Base-by-base conservation (phyloP, 2,888 invertebrate species). In the Cantharis rufa region DNA sequence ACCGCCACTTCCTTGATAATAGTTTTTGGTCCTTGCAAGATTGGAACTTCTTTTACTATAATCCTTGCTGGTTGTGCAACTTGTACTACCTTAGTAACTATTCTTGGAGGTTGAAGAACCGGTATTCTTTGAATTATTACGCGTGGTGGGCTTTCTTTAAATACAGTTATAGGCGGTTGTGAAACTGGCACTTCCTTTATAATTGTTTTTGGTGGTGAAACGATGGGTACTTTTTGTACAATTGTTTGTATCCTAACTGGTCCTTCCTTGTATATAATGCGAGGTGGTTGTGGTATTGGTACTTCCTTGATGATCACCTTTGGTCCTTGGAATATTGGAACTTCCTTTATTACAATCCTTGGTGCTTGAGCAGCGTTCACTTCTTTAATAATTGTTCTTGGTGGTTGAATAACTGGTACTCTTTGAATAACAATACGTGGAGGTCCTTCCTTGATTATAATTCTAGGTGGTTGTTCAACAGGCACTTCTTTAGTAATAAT, bases 281-380 rank as follows among this genome's bases (percentile, higher is more conserved):
- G 18, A 21, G 72, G 76, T 18, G 16, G 32, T 21, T 69, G 15
- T 15, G 69, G 72, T 10, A 15, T 11, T 3, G 63, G n/a, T 13
- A 72, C 63, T 69, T 15, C 32, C n/a, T 66, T 28, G n/a, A 76
- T 69, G 0, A 24, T 16, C 0, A 72, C 69, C 24, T 69, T 32
- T 15, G 48, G 27, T 3, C 72, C 69, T 63, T 72, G 72, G 1
- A n/a, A 9, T 63, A 28, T 68, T 13, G 63, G 63, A 15, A 76
- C 27, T 76, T 76, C 76, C 28, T 72, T 76, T 16, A 76, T 63
- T 21, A 71, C 15, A 28, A 76, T 15, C 11, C 24, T 76, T 15
- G 76, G 76, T n/a, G 32, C 24, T 18, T 75, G 75, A 15, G 21
- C n/a, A 18, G 16, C 18, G 3, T 71, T 62, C n/a, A 77, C 69